Evolutionary conservation across 2,888 invertebrate species (phyloP).

Genomic region (Euplexia lucipara): DNA sequence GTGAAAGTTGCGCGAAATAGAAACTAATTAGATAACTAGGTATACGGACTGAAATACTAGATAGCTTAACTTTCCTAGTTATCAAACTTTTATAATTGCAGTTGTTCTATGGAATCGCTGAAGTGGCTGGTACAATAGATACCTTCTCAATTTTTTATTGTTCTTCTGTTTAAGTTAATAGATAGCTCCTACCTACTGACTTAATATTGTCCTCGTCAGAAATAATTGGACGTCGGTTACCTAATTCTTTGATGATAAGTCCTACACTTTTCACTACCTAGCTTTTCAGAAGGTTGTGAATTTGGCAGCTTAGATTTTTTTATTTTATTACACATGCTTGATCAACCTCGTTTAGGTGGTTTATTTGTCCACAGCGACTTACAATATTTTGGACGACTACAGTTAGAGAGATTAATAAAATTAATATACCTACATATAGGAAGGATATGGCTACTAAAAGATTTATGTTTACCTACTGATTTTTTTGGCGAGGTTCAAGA

Average conservation of each 20-base stretch:
- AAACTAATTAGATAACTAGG: conserved; percentile 61
- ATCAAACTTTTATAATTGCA: conserved; percentile 70
- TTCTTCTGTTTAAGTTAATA: not conserved
- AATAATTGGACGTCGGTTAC: too few relatives aligned
- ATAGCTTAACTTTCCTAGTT: conserved; percentile 66
- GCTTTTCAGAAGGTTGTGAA: conserved; percentile 8
- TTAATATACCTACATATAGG: too few relatives aligned
- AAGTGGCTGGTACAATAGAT: not conserved
- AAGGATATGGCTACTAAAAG: too few relatives aligned
- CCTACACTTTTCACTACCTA: not conserved
- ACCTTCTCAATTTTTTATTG: not conserved
- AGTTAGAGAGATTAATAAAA: not conserved
- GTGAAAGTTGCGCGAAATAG: conserved; percentile 40
- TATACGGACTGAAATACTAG: conserved; percentile 54
- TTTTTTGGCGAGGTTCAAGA: not conserved
- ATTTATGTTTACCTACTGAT: too few relatives aligned
- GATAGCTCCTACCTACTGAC: too few relatives aligned
- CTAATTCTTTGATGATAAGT: not conserved
- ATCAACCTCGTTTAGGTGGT: conserved; percentile 12
- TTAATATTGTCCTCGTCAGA: too few relatives aligned
- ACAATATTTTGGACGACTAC: not conserved
- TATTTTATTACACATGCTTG: too few relatives aligned
- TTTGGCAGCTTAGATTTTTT: conserved; percentile 21
- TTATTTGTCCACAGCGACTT: not conserved
- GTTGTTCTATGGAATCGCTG: conserved; percentile 62